phyloP scores from a whole-genome alignment of 2,797 vertebrate genomes.

The Gorsachius magnificus region DNA sequence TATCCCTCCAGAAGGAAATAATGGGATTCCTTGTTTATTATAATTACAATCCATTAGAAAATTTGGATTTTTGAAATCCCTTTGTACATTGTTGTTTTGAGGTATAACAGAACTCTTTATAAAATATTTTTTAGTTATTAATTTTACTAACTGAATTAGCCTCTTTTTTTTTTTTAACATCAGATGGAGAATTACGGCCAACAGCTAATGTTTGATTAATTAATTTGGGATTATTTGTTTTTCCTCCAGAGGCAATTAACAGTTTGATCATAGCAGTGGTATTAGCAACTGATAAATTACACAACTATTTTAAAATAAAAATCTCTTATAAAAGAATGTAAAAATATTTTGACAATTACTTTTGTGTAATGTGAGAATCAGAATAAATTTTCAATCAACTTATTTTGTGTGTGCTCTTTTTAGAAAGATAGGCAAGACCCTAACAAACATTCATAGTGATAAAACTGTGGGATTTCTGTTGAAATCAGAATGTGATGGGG shows the following conservation, averaged over 20 bases:
- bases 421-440: neutral
- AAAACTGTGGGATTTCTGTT: neutral
- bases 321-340: neutral
- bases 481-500: neutral
- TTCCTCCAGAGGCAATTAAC: neutral
- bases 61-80: neutral
- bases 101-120: neutral
- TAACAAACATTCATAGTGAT: neutral
- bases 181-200: neutral
- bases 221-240: neutral
- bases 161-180: rapidly evolving
- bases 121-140: neutral
- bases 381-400: neutral
- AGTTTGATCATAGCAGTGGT: neutral
- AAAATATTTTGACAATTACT: neutral
- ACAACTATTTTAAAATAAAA: neutral
- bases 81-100: neutral
- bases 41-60: neutral
- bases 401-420: neutral
- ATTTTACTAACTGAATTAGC: neutral
- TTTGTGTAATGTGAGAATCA: neutral
- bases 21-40: neutral
- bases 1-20: neutral
- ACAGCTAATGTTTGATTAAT: neutral
- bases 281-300: neutral